Conservation (phyloP, 2,113 vertebrate species). For the Tricholaema leucomelas region DNA sequence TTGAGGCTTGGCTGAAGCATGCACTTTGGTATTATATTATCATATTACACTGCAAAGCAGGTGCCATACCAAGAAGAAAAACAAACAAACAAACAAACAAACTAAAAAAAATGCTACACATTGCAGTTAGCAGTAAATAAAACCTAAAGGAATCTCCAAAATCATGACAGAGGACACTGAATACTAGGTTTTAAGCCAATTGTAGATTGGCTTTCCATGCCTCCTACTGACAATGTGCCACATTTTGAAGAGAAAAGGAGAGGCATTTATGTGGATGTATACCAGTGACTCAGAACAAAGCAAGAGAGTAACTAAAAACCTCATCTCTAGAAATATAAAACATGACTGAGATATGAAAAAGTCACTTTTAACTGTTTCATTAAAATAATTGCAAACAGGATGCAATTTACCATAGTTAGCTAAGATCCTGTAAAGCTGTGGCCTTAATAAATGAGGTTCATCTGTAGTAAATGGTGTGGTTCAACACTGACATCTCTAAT, state of each 20-base stretch:
- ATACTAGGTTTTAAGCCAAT: background rate
- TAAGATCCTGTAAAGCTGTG: conserved; percentile 34
- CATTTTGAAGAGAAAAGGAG: background rate
- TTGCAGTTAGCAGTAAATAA: background rate
- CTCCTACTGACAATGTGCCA: background rate
- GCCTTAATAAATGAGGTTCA: conserved; percentile 76
- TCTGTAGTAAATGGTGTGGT: conserved; percentile 71
- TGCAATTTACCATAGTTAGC: conserved; percentile 33
- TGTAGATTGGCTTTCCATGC: background rate
- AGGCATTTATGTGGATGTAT: background rate
- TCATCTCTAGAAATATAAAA: conserved; percentile 3
- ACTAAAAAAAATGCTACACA: background rate
- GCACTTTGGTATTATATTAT: background rate
- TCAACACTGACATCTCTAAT: conserved; percentile 75
- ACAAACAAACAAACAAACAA: too few relatives aligned
- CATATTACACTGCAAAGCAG: background rate
- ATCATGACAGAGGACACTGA: background rate
- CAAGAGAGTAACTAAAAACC: background rate
- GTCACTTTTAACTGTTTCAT: conserved; percentile 59
- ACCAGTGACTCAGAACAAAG: background rate
- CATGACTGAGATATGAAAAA: conserved; percentile 50
- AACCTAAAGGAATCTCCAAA: background rate
- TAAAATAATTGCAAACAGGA: conserved; percentile 64
- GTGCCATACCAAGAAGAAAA: background rate
- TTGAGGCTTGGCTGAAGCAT: background rate